Percentiles rank a stretch among this genome's conserved stretches.
Conservation (phyloP, 1,140 invertebrate genomes). For the Sesamia nonagrioides region DNA sequence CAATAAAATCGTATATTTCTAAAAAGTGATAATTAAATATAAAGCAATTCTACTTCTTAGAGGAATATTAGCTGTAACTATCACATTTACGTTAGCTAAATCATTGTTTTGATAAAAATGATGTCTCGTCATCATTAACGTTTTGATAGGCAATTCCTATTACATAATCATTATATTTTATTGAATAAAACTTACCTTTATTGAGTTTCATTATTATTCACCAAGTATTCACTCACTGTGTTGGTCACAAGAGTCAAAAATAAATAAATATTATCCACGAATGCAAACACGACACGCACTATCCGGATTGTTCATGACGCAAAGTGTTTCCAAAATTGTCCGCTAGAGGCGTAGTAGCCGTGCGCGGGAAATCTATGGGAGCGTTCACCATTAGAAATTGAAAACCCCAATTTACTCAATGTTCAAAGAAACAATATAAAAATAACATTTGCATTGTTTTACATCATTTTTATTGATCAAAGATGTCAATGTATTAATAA, state of each 20-base stretch:
- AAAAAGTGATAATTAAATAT: neutral
- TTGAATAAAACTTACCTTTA: constrained; percentile 71
- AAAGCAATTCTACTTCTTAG: neutral
- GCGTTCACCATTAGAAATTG: constrained; percentile 52
- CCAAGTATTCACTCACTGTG: constrained; percentile 52
- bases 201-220: constrained; percentile 51
- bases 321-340: constrained; percentile 62
- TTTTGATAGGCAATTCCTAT: constrained; percentile 57
- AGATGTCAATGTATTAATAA: too few species aligned
- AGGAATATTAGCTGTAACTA: neutral
- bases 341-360: constrained; percentile 55
- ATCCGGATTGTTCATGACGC: constrained; percentile 64
- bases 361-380: constrained; percentile 64
- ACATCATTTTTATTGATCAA: too few species aligned
- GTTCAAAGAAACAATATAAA: neutral
- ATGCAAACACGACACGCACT: constrained; percentile 74
- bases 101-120: neutral
- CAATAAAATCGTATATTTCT: neutral
- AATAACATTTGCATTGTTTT: neutral
- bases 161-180: constrained; percentile 71
- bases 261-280: constrained; percentile 62
- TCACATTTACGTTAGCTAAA: neutral
- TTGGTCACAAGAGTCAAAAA: constrained; percentile 54
- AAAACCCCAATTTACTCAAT: neutral
- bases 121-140: constrained; percentile 57